Evolutionary conservation across 2,888 invertebrate genomes (phyloP), one percentile per base, ranked within the genome.

Genomic region (Dryobotodes eremita): DNA sequence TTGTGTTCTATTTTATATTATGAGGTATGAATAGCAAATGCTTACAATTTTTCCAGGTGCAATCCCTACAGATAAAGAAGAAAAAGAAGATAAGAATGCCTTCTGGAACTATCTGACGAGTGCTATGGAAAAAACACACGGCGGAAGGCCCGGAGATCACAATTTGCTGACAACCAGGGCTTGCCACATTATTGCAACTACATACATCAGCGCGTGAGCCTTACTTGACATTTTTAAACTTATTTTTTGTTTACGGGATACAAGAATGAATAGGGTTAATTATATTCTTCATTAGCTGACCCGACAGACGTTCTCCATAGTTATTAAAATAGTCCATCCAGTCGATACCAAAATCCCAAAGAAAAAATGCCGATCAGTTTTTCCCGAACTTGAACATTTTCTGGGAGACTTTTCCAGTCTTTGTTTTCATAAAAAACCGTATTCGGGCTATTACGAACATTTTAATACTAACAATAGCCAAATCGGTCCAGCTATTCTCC

Each of bases 191-290:
- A 80, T 90, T 10, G 68, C 82, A 8, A 78, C 77, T 2, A 89
- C 90, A 31, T 83, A 85, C 68, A 73, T 76, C 36, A 72, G 74
- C 69, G 86, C 87, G 89, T 90, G 68, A 90, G 89, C 85, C 42
- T 59, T 55, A n/a, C 4, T 36, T 46, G 36, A 36, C 20, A 50
- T 26, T 10, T n/a, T 26, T 15, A 36, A 42, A 55, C 4, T 55
- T 31, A 26, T 6, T 31, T 46, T 46, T 46, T 20, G 26, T 46
- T 55, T 64, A 11, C 3, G 10, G 23, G 1, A 26, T 53, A 26
- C 2, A 20, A 10, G n/a, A 46, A 65, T 65, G 10, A 68, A 50
- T n/a, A 48, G 7, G 20, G 48, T 20, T 50, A 17, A 26, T 31
- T 50, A 20, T 26, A 36, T 36, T 42, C 8, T 23, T 42, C 64